phyloP scores from a whole-genome alignment of 2,797 vertebrate species.

The Diceros bicornis region DNA sequence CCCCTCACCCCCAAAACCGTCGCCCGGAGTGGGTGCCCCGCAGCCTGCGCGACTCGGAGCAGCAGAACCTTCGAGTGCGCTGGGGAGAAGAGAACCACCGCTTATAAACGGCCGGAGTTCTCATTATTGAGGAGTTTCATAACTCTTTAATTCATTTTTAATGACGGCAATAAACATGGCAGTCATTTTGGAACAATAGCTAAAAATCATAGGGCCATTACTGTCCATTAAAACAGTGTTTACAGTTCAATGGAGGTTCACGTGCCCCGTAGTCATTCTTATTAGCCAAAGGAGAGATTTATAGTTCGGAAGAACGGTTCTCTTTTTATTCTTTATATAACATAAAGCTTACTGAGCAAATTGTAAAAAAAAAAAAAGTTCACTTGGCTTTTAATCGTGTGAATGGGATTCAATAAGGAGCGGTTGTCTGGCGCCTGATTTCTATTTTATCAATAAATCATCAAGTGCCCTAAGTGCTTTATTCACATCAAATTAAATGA shows the following conservation, averaged over 20 bases:
- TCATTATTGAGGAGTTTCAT: constrained; percentile 90
- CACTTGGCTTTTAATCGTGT: constrained; percentile 87
- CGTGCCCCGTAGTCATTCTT: constrained; percentile 86
- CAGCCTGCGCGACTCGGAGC: neutral
- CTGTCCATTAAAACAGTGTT: constrained; percentile 91
- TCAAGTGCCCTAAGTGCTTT: constrained; percentile 91
- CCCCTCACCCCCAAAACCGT: neutral
- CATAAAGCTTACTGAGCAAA: constrained; percentile 82
- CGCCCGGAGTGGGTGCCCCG: neutral
- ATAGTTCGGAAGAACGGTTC: constrained; percentile 82
- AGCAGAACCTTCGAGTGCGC: constrained; percentile 14
- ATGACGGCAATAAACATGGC: constrained; percentile 90
- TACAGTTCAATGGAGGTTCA: constrained; percentile 91
- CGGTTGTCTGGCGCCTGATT: constrained; percentile 88
- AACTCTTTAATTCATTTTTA: constrained; percentile 91
- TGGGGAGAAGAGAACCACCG: constrained; percentile 6
- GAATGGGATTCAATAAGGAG: constrained; percentile 89
- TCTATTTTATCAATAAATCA: constrained; percentile 92
- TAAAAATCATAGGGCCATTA: constrained; percentile 91
- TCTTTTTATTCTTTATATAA: constrained; percentile 78
- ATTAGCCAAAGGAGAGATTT: constrained; percentile 88
- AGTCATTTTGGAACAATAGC: constrained; percentile 91
- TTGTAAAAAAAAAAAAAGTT: constrained; percentile 77
- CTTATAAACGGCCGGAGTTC: constrained; percentile 86
- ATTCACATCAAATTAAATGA: constrained; percentile 91